Conservation (phyloP, 2,113 vertebrate species). For the Nothoprocta pentlandii region DNA sequence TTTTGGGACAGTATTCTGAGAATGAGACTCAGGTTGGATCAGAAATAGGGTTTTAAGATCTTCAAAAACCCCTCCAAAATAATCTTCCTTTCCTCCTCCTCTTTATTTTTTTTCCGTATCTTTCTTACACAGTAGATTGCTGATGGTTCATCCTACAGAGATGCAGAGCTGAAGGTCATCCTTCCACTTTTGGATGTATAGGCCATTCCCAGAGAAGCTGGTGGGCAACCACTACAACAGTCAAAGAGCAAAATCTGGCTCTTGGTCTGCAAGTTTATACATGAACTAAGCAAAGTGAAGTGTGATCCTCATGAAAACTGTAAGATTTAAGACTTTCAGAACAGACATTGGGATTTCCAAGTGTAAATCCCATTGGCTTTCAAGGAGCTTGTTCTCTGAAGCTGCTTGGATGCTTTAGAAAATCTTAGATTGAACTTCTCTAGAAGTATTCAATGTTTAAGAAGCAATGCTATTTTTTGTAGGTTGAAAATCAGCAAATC, state of each 20-base stretch:
- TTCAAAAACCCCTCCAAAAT: not conserved
- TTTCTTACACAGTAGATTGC: not conserved
- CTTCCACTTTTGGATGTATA: not conserved
- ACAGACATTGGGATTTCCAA: no score
- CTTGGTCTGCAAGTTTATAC: not conserved
- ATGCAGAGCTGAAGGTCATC: not conserved
- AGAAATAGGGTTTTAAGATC: not conserved
- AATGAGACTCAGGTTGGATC: not conserved
- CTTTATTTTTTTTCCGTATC: not conserved
- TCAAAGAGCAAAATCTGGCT: not conserved
- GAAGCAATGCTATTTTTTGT: not conserved
- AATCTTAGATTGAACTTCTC: not conserved
- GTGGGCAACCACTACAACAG: not conserved
- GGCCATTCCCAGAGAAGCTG: not conserved
- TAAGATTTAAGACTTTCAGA: not conserved
- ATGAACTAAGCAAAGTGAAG: not conserved
- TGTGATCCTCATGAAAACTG: not conserved
- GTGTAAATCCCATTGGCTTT: not conserved
- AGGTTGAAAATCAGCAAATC: not conserved
- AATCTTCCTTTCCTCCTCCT: not conserved
- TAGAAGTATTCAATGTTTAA: not conserved
- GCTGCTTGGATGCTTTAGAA: not conserved
- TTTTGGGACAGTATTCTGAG: not conserved
- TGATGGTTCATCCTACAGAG: not conserved
- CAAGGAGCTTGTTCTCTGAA: not conserved